Evolutionary conservation across 2,113 vertebrate genomes (phyloP), one percentile per base, ranked within the genome.

Genomic region (Sinocyclocheilus grahami): DNA sequence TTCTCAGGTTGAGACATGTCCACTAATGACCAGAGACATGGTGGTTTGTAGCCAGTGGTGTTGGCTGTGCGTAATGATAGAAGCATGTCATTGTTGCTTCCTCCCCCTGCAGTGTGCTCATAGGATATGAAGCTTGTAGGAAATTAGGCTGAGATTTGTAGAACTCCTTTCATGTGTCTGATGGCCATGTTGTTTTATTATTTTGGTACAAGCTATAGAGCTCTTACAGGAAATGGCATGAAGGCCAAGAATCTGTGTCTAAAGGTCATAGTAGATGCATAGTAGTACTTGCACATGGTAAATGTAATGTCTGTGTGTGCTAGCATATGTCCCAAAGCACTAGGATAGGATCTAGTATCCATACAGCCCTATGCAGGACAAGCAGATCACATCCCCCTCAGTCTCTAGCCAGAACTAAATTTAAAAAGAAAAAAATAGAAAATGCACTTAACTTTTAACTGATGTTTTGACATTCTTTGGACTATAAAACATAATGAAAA

Each of bases 1-100:
- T 86, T 86, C 77, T 24, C 88, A 80, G 77, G 88, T 83, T 82
- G 39, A 78, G 88, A 87, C 88, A 58, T 77, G 88, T 87, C 69
- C 20, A 14, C 58, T 78, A 83, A 83, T 89, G 83, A 80, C 58
- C 60, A 27, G 12, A 62, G 24, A 72, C 55, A 69, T 58, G 37
- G 76, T 46, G 69, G 58, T 55, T 67, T 71, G 30, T 85, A 75
- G 86, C 82, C 82, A 33, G 62, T 84, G 82, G 67, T 10, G 1
- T 72, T 86, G 53, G 24, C 42, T 53, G 48, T 81, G 62, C 3
- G 53, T 58, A 55, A 53, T 20, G 12, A 62, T 60, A 8, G 55
- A 74, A 27, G 24, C 78, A 48, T 67, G 30, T 75, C 67, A 78
- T 84, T 46, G 55, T 42, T 55, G 51, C 58, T 87, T 85, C 85